Evolutionary conservation across 37 sponge, comb jelly and placozoan species (phyloP).

Genomic region (Diacarnus erythraeanus): DNA sequence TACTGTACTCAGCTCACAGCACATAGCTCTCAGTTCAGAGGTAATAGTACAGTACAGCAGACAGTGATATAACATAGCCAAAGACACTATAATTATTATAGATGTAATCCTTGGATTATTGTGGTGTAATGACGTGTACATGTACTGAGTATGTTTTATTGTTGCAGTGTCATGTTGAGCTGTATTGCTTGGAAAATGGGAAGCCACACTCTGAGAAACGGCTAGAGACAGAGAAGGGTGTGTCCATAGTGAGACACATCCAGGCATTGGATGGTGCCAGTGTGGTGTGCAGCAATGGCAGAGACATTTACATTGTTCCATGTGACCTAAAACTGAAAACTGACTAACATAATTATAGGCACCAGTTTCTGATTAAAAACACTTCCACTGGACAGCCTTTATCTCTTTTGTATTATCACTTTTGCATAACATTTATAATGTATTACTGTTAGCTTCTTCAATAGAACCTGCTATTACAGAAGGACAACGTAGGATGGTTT

Average conservation of each 20-base stretch:
- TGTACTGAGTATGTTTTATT: neutral
- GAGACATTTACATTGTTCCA: conserved; percentile 45
- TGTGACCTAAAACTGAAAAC: conserved; percentile 50
- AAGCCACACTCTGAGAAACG: conserved; percentile 16
- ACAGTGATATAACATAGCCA: neutral
- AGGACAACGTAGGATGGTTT: no score
- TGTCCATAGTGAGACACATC: conserved; percentile 22
- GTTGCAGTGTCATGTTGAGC: conserved; percentile 21
- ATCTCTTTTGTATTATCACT: no score
- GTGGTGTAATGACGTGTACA: neutral
- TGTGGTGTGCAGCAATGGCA: conserved; percentile 53
- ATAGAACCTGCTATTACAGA: no score
- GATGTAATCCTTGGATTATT: neutral
- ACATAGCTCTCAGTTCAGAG: conserved; percentile 42
- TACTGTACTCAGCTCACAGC: conserved; percentile 2
- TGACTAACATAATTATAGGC: no score
- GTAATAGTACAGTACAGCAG: conserved; percentile 2
- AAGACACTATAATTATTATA: neutral
- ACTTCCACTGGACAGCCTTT: no score
- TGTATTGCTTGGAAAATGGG: conserved; percentile 32
- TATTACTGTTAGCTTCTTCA: no score
- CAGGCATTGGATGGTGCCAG: conserved; percentile 15
- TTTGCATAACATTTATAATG: no score
- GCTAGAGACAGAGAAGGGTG: conserved; percentile 4
- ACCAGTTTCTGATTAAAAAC: no score